phyloP scores from a whole-genome alignment of 2,113 vertebrate genomes.

The Microcebus jonahi region DNA sequence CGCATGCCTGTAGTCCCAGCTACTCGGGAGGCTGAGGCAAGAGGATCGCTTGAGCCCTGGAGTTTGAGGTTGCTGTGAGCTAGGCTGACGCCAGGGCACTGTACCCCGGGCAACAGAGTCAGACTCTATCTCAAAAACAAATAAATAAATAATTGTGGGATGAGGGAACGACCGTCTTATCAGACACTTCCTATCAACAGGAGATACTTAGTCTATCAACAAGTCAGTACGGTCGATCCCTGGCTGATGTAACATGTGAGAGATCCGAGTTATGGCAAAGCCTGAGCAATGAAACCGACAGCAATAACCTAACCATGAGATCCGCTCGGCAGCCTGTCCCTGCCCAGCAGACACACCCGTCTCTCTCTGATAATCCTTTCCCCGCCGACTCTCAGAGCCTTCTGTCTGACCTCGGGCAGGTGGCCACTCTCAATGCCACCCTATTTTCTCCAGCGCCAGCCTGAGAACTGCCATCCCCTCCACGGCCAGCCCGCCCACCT shows the following conservation, averaged over 20 bases:
- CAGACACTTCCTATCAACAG: neutral
- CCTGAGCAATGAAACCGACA: neutral
- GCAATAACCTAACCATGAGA: neutral
- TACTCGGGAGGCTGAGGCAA: too few species aligned
- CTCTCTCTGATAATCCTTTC: neutral
- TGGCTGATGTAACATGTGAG: neutral
- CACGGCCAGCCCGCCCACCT: neutral
- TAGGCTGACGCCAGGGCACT: too few species aligned
- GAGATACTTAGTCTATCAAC: neutral
- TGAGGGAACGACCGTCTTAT: neutral
- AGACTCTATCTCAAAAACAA: too few species aligned
- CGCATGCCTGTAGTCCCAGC: too few species aligned
- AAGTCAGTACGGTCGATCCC: neutral
- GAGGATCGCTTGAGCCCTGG: too few species aligned
- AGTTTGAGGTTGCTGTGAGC: too few species aligned
- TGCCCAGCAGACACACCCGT: neutral
- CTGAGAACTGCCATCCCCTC: neutral
- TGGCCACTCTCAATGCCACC: neutral
- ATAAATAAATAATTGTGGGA: accelerated
- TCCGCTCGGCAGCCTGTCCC: neutral
- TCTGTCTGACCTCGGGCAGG: neutral
- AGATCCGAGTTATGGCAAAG: neutral
- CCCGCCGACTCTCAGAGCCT: neutral
- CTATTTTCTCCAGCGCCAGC: neutral
- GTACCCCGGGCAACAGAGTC: too few species aligned